A percentile compares a stretch with the other conserved stretches of the same genome.
These are phyloP conservation scores for Drosophila mulleri DNA, from an alignment of 2,888 invertebrate species.

Conservation along the genomic window DNA sequence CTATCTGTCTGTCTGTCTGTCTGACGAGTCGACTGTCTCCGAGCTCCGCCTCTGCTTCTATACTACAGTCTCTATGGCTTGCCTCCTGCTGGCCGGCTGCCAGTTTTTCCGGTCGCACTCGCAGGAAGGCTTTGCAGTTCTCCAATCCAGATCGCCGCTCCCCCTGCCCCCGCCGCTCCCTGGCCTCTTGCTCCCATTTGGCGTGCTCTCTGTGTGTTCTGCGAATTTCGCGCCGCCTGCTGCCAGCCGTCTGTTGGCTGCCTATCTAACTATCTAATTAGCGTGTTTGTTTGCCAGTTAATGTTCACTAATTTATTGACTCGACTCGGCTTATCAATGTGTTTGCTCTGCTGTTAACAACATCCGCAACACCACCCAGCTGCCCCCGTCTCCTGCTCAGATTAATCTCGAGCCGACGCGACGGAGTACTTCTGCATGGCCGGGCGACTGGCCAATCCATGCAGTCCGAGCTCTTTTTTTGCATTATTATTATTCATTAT, in stretches of 20 bases:
- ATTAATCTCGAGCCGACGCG: background rate
- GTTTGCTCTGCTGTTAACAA: slow-evolving; percentile 69
- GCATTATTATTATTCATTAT: background rate
- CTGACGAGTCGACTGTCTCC: background rate
- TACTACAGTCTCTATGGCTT: background rate
- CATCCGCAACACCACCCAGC: slow-evolving; percentile 58
- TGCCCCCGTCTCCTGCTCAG: background rate
- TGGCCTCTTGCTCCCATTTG: background rate
- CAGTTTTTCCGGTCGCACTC: slow-evolving; percentile 76
- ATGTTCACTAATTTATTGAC: slow-evolving; percentile 62
- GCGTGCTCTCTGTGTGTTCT: slow-evolving; percentile 24
- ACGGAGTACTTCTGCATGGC: background rate
- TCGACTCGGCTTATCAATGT: slow-evolving; percentile 58
- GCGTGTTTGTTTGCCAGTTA: slow-evolving; percentile 69
- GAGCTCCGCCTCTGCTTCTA: background rate
- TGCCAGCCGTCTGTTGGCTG: slow-evolving; percentile 20
- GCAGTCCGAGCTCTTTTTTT: background rate
- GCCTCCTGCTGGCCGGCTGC: slow-evolving; percentile 58
- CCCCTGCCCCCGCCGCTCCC: background rate
- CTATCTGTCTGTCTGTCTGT: background rate
- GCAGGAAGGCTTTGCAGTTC: slow-evolving; percentile 32
- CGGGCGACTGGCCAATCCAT: background rate
- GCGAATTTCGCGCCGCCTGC: slow-evolving; percentile 46
- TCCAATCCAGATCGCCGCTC: slow-evolving; percentile 6
- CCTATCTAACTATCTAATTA: slow-evolving; percentile 68